phyloP scores from a whole-genome alignment of 2,888 invertebrate genomes.

The Microdon myrmicae region DNA sequence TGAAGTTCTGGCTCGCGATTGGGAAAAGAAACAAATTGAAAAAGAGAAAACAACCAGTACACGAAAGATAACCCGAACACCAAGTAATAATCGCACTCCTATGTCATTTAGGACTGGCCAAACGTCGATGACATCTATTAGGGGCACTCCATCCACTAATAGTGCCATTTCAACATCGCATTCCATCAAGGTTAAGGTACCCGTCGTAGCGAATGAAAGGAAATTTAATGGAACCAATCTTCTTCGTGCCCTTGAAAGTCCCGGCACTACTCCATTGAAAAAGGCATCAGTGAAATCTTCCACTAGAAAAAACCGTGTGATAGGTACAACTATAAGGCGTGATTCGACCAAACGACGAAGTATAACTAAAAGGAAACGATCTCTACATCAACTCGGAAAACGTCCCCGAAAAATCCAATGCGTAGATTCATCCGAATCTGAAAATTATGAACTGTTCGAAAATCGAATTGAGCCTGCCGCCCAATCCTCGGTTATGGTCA shows the following conservation, averaged over 20 bases:
- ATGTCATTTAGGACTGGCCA: constrained; percentile 56
- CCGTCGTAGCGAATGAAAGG: constrained; percentile 28
- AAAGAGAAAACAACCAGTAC: constrained; percentile 67
- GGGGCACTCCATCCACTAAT: constrained; percentile 57
- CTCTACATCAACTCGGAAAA: constrained; percentile 37
- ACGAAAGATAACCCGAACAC: constrained; percentile 58
- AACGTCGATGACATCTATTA: constrained; percentile 53
- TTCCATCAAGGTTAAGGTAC: constrained; percentile 58
- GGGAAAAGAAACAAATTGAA: constrained; percentile 69
- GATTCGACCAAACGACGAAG: constrained; percentile 57
- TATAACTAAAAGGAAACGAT: constrained; percentile 55
- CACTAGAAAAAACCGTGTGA: constrained; percentile 56
- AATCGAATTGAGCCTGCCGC: constrained; percentile 56
- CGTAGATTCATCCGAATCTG: constrained; percentile 37
- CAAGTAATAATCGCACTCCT: constrained; percentile 56
- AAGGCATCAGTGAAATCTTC: constrained; percentile 55
- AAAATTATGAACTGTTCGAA: constrained; percentile 55
- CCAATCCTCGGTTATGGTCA: constrained; percentile 54
- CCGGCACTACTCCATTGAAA: constrained; percentile 39
- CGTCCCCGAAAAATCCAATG: constrained; percentile 30
- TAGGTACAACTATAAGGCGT: constrained; percentile 58
- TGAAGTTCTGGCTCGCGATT: constrained; percentile 72
- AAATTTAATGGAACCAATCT: constrained; percentile 58
- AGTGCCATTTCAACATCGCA: constrained; percentile 35
- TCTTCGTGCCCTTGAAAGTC: constrained; percentile 56